These are phyloP conservation scores for Lonchura striata DNA, from an alignment of 2,113 vertebrate species.

Conservation along the genomic window DNA sequence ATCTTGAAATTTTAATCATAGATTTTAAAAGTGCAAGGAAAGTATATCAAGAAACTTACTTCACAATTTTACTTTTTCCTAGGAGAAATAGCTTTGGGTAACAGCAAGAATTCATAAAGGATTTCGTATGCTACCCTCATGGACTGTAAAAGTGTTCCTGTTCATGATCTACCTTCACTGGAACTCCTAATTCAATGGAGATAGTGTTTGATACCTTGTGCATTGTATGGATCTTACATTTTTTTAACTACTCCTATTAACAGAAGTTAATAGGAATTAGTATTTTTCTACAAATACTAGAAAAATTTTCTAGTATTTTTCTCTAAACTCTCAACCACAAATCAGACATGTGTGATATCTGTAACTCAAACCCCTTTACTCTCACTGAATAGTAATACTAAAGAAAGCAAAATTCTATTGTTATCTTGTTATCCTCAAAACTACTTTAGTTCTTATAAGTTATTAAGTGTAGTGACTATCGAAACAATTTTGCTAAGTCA, in stretches of 20 bases:
- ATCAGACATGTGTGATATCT: rapidly evolving
- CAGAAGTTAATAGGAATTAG: background rate
- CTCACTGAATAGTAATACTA: background rate
- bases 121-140: background rate
- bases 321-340: background rate
- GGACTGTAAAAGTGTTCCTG: background rate
- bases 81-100: background rate
- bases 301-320: background rate
- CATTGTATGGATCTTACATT: background rate
- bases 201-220: background rate
- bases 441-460: background rate
- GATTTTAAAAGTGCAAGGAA: background rate
- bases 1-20: background rate
- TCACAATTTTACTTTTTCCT: background rate
- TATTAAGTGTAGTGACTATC: background rate
- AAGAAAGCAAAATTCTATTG: background rate
- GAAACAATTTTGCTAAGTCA: background rate
- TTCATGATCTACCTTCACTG: background rate
- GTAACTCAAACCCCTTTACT: background rate
- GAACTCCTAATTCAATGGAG: background rate
- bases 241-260: background rate
- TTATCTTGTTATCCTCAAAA: background rate
- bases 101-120: background rate
- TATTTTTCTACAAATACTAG: background rate
- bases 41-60: background rate